Base-by-base conservation (phyloP, 2,888 invertebrate species). In the Eretmocerus hayati region DNA sequence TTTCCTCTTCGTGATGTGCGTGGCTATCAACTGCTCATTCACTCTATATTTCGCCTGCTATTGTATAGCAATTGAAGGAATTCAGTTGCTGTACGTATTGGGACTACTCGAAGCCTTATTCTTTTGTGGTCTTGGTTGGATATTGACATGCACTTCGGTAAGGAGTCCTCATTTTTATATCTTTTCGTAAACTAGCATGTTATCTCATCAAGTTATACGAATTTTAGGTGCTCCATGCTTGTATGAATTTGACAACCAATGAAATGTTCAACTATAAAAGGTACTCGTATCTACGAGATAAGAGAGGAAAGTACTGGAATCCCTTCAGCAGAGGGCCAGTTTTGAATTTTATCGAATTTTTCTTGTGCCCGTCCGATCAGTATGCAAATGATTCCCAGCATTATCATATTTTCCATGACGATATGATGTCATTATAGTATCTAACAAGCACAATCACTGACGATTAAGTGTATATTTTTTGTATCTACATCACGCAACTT, bases 211-310 rank as follows among this genome's bases (percentile, higher is more conserved):
- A 19, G 11, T 41, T 41, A 15, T n/a, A 19, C 11, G 35, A 37
- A 2, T 76, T 75, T 18, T 75, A 93, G 92, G 81, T 91, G 42
- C 75, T 91, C 19, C 91, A 93, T 69, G 91, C 90, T 11, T 87
- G 90, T 66, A 88, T 90, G 87, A 94, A 94, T 74, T 74, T 93
- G 51, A 93, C 94, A 6, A 92, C 92, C 38, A 94, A 93, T 70
- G 93, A 94, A 74, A 90, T 91, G 87, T 89, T 92, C 68, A 93
- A 93, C 74, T 89, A 89, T 70, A 90, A 90, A 67, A 78, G 92
- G 43, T 93, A 93, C 70, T 86, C 90, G 0, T 93, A 94, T 69
- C 72, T 94, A 54, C 78, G 91, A 46, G 92, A 93, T 69, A 90
- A 88, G 65, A 80, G 87, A 50, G 93, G 93, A 2, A 81, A 86